These are phyloP conservation scores for Pandemis corylana DNA, from an alignment of 2,888 invertebrate genomes.

Conservation along the genomic window DNA sequence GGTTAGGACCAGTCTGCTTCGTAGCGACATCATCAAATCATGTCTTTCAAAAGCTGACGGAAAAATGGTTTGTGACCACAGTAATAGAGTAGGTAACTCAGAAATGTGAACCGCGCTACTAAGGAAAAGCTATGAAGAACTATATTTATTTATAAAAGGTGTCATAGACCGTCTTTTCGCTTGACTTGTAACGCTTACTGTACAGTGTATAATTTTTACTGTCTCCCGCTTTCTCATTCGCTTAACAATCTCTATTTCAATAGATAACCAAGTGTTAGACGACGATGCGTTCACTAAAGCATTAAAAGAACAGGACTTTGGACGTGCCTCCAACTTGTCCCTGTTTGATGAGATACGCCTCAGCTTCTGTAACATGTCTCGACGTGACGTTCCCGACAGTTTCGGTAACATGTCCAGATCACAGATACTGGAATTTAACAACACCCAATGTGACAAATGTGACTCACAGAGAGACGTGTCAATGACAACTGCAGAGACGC, in stretches of 20 bases:
- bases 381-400: slow-evolving; percentile 58
- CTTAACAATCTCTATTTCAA: slow-evolving; percentile 45
- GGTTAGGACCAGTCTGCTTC: too few relatives aligned
- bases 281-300: slow-evolving; percentile 73
- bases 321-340: slow-evolving; percentile 72
- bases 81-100: too few relatives aligned
- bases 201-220: background rate
- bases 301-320: slow-evolving; percentile 67
- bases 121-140: too few relatives aligned
- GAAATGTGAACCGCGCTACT: too few relatives aligned
- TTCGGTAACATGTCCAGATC: slow-evolving; percentile 64
- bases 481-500: slow-evolving; percentile 52
- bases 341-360: slow-evolving; percentile 76
- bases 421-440: slow-evolving; percentile 53
- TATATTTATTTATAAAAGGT: too few relatives aligned
- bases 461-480: slow-evolving; percentile 50
- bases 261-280: slow-evolving; percentile 72
- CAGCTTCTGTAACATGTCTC: slow-evolving; percentile 68
- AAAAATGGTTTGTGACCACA: too few relatives aligned
- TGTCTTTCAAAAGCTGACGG: too few relatives aligned
- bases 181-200: background rate
- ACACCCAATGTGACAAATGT: slow-evolving; percentile 49
- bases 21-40: too few relatives aligned
- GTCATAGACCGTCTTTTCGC: background rate
- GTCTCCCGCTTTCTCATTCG: background rate